Percentiles rank a stretch among this genome's conserved stretches.
These are phyloP conservation scores for Periphyllus acericola DNA, from an alignment of 2,888 invertebrate species.

Conservation along the genomic window DNA sequence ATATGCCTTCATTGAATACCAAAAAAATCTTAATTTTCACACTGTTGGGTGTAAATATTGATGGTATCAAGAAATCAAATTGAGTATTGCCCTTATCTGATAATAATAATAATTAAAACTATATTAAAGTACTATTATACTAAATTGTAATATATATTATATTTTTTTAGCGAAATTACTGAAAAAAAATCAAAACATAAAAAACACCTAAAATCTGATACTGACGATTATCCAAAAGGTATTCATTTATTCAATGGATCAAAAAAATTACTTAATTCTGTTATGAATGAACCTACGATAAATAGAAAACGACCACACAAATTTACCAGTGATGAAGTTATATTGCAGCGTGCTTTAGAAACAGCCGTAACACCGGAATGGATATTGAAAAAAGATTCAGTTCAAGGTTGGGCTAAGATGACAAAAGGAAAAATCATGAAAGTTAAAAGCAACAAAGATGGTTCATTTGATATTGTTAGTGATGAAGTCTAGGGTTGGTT, in stretches of 20 bases:
- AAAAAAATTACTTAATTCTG: not conserved
- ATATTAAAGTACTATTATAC: too few species aligned
- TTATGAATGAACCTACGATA: not conserved
- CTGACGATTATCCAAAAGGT: not conserved
- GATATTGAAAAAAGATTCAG: conserved; percentile 45
- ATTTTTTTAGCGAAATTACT: conserved; percentile 36
- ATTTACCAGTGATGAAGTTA: conserved; percentile 45
- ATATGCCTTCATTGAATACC: too few species aligned
- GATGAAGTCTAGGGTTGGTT: conserved; percentile 17
- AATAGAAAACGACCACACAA: conserved; percentile 14
- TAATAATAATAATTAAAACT: too few species aligned
- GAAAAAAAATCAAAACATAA: conserved; percentile 42
- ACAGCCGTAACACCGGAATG: conserved; percentile 30
- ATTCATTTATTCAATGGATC: conserved; percentile 53
- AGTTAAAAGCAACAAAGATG: conserved; percentile 30
- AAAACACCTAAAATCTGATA: not conserved
- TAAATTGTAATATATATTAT: not conserved
- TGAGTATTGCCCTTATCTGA: too few species aligned
- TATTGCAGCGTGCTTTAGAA: conserved; percentile 47
- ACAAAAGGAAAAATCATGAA: conserved; percentile 57
- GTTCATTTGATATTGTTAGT: conserved; percentile 48
- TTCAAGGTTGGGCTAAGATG: conserved; percentile 41
- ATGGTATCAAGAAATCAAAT: too few species aligned
- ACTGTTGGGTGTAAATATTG: too few species aligned
- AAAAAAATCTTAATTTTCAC: too few species aligned